Conservation (phyloP, 2,113 vertebrate species). For the Chloropsis hardwickii region DNA sequence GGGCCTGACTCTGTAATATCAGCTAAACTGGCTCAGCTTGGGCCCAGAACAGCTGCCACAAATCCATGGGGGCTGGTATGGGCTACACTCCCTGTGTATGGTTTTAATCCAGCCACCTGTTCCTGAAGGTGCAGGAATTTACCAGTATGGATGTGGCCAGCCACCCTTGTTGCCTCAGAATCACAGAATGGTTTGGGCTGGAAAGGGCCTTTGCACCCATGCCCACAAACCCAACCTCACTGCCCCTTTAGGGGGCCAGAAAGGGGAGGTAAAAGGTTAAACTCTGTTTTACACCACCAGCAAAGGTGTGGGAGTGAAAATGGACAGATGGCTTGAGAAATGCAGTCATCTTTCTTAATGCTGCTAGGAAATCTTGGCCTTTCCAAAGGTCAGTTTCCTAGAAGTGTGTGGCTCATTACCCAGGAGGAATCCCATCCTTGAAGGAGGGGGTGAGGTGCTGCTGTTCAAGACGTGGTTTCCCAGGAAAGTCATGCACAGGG, state of each 20-base stretch:
- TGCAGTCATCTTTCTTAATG: rapidly evolving
- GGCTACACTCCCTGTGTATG: neutral
- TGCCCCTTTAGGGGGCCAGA: neutral
- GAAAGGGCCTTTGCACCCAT: neutral
- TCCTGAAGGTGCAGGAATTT: neutral
- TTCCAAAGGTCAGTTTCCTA: neutral
- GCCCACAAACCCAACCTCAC: neutral
- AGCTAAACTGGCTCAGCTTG: neutral
- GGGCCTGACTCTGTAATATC: neutral
- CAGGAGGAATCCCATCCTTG: conserved; percentile 11
- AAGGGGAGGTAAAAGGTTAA: neutral
- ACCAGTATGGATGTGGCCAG: neutral
- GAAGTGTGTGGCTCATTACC: conserved; percentile 37
- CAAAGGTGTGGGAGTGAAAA: neutral
- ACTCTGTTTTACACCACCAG: neutral
- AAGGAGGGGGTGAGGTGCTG: neutral
- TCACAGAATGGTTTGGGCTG: neutral
- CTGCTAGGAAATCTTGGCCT: neutral
- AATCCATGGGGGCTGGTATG: neutral
- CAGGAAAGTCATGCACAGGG: neutral
- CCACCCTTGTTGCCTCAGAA: neutral
- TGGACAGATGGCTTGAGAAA: neutral
- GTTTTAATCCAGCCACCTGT: neutral
- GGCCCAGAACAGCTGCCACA: neutral
- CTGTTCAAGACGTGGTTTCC: neutral